A percentile compares a stretch with the other conserved stretches of the same genome.
phyloP scores from a whole-genome alignment of 2,113 vertebrate genomes.

The Zapornia atra region DNA sequence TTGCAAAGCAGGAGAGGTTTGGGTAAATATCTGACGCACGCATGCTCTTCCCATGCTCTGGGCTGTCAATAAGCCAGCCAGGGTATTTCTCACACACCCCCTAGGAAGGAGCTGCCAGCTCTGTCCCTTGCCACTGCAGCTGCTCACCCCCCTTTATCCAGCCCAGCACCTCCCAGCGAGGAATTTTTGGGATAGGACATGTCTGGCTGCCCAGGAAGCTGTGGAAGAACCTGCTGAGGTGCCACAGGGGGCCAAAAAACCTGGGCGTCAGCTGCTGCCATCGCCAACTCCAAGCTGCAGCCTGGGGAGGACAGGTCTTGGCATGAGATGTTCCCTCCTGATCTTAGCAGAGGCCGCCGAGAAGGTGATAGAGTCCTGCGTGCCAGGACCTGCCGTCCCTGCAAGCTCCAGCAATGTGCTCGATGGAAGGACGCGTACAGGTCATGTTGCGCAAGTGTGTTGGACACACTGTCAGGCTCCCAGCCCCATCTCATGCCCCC shows the following conservation, averaged over 20 bases:
- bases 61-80: background rate
- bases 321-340: constrained; percentile 32
- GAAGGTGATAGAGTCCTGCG: background rate
- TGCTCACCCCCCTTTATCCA: background rate
- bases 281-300: background rate
- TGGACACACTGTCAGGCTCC: background rate
- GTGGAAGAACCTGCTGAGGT: background rate
- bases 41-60: background rate
- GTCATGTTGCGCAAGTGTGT: background rate
- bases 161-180: background rate
- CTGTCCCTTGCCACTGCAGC: background rate
- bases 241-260: background rate
- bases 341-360: constrained; percentile 24
- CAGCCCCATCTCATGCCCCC: background rate
- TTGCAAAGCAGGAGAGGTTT: constrained; percentile 54
- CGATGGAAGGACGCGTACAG: background rate
- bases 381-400: constrained; percentile 16
- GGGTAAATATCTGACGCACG: constrained; percentile 20
- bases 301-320: constrained; percentile 42
- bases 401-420: background rate
- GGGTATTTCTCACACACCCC: constrained; percentile 28
- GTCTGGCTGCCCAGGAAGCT: background rate
- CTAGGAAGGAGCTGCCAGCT: background rate
- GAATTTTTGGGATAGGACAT: background rate
- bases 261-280: constrained; percentile 5